These are phyloP conservation scores for Ariopsis seemanni DNA, from an alignment of 2,113 vertebrate species.

Conservation along the genomic window DNA sequence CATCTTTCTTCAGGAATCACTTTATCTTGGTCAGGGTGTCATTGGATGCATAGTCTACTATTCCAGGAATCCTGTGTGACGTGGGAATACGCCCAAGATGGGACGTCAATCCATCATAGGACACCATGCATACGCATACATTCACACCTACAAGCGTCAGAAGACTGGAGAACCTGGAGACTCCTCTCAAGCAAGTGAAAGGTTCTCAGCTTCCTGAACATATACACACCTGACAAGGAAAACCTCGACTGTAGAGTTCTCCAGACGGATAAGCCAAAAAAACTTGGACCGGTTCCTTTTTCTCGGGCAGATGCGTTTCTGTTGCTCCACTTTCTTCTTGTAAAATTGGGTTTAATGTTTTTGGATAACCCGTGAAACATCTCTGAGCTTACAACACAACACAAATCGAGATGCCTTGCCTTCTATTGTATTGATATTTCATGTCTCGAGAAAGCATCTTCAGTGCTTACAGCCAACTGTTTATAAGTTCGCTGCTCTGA, in stretches of 20 bases:
- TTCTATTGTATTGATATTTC: background rate
- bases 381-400: background rate
- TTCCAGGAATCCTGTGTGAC: background rate
- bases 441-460: background rate
- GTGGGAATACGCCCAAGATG: background rate
- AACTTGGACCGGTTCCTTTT: background rate
- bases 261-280: background rate
- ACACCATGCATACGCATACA: background rate
- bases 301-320: background rate
- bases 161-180: background rate
- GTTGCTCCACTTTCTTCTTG: too few relatives aligned
- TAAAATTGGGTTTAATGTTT: background rate
- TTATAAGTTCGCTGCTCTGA: slow-evolving; percentile 3
- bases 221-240: background rate
- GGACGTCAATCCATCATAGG: background rate
- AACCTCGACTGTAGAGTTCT: background rate
- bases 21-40: background rate
- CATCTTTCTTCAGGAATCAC: background rate
- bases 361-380: too few relatives aligned
- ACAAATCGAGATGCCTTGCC: background rate
- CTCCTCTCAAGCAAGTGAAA: background rate
- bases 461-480: background rate
- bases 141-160: background rate
- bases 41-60: background rate
- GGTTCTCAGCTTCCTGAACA: background rate